phyloP scores from a whole-genome alignment of 2,888 invertebrate genomes.

The Trilocha varians region DNA sequence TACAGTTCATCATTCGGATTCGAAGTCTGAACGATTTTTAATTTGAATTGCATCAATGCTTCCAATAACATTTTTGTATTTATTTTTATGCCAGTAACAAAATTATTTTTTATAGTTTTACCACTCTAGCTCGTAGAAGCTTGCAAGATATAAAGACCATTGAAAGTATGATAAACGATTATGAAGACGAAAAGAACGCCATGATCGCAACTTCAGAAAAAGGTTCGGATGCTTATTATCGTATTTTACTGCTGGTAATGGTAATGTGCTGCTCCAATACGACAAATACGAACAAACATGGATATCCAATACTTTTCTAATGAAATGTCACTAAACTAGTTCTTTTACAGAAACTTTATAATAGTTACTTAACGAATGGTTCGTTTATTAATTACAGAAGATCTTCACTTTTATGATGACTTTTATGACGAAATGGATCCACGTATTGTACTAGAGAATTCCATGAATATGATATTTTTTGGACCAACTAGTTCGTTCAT shows the following conservation, averaged over 20 bases:
- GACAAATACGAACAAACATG: not conserved
- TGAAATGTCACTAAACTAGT: not conserved
- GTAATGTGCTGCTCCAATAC: not conserved
- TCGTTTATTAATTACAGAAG: slow-evolving; percentile 18
- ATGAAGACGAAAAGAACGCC: slow-evolving; percentile 60
- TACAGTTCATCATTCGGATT: too few species aligned
- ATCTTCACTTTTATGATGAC: slow-evolving; percentile 35
- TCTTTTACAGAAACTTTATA: not conserved
- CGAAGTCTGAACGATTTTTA: too few species aligned
- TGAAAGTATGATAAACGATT: slow-evolving; percentile 40
- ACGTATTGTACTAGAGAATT: slow-evolving; percentile 32
- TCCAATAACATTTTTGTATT: too few species aligned
- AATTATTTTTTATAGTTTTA: slow-evolving; percentile 13
- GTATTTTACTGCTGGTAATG: not conserved
- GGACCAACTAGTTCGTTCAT: slow-evolving; percentile 52
- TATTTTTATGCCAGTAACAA: too few species aligned
- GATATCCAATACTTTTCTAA: too few species aligned
- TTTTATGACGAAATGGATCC: slow-evolving; percentile 59
- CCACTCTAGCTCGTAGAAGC: slow-evolving; percentile 1
- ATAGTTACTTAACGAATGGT: too few species aligned
- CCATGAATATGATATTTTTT: slow-evolving; percentile 60
- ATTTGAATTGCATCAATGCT: too few species aligned
- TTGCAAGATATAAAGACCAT: slow-evolving; percentile 31
- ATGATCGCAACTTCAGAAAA: slow-evolving; percentile 43
- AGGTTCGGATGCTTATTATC: slow-evolving; percentile 23